These are phyloP conservation scores for Trichonephila clavipes DNA, from an alignment of 1,140 invertebrate species.

Conservation along the genomic window DNA sequence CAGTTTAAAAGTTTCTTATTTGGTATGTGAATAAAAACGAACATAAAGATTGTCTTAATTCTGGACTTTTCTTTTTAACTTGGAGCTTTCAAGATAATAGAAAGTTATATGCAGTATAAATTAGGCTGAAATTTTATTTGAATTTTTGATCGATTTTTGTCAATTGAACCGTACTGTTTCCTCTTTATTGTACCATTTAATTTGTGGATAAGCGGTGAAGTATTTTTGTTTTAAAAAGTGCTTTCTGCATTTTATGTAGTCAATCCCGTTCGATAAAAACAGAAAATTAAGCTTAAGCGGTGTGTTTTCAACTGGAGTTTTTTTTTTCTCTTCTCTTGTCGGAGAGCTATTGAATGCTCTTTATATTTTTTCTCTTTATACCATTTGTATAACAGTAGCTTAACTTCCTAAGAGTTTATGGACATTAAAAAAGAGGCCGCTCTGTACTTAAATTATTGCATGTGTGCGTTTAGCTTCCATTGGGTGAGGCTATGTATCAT, in stretches of 20 bases:
- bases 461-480: not conserved
- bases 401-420: not conserved
- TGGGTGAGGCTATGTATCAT: not conserved
- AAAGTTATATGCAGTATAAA: no score
- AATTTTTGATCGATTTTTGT: no score
- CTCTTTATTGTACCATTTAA: no score
- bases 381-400: not conserved
- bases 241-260: not conserved
- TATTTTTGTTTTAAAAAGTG: not conserved
- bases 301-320: not conserved
- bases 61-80: no score
- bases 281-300: not conserved
- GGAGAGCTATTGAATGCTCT: not conserved
- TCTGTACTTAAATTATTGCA: not conserved
- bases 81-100: no score
- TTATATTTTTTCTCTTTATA: not conserved
- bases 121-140: no score
- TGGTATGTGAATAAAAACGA: no score
- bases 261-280: not conserved
- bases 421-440: not conserved
- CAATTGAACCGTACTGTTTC: no score
- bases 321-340: not conserved
- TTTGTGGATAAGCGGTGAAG: not conserved
- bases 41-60: no score
- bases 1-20: no score